A percentile compares a stretch with the other conserved stretches of the same genome.
These are phyloP conservation scores for Halcyon senegalensis DNA, from an alignment of 2,113 vertebrate genomes.

Conservation along the genomic window DNA sequence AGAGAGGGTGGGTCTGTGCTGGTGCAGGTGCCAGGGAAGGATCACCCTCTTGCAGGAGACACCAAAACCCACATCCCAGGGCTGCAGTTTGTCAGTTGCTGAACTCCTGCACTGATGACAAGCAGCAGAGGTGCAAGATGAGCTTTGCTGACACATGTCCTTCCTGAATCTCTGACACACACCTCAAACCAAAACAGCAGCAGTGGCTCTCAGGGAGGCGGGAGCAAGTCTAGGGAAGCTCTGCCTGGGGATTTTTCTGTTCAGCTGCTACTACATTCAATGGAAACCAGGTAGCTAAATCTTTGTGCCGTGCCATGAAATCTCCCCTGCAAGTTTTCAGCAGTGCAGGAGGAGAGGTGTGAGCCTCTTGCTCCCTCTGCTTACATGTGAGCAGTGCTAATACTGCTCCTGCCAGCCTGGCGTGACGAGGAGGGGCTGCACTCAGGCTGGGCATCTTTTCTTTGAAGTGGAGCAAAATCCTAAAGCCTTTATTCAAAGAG, in stretches of 20 bases:
- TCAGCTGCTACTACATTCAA: not conserved
- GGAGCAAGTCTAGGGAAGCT: not conserved
- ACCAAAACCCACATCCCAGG: not conserved
- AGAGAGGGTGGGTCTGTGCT: not conserved
- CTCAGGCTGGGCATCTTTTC: not conserved
- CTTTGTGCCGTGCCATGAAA: not conserved
- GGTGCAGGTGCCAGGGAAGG: not conserved
- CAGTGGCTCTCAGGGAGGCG: not conserved
- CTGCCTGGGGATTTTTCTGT: not conserved
- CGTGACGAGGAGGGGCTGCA: not conserved
- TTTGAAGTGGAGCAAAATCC: conserved; percentile 54
- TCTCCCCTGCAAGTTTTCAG: not conserved
- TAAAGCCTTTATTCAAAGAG: conserved; percentile 31
- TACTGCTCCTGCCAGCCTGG: not conserved
- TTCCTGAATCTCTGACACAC: fast-evolving
- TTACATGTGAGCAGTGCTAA: not conserved
- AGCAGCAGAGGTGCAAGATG: not conserved
- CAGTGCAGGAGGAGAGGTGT: not conserved
- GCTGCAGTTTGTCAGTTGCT: fast-evolving
- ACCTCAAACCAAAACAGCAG: not conserved
- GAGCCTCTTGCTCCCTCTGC: not conserved
- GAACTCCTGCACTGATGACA: fast-evolving
- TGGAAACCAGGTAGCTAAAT: not conserved
- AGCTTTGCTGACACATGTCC: not conserved
- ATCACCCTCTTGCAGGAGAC: not conserved